phyloP scores from a whole-genome alignment of 1,140 invertebrate species.

The Drosophila carrolli region DNA sequence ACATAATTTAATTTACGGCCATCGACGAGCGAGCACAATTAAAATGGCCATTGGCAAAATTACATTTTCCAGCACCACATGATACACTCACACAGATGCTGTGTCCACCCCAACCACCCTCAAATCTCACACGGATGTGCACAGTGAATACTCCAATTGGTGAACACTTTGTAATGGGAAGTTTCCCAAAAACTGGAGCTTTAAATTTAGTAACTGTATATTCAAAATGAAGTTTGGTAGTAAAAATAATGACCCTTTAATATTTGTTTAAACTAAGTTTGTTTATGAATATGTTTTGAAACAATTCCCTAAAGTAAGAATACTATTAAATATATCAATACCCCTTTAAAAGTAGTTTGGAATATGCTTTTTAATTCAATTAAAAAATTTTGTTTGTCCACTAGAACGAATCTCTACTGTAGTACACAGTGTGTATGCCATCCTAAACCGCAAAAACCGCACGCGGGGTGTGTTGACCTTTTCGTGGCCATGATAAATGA shows the following conservation, averaged over 20 bases:
- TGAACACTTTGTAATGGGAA: background rate
- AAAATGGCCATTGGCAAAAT: constrained; percentile 68
- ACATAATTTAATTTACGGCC: constrained; percentile 67
- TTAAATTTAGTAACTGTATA: too few species aligned
- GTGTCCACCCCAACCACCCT: constrained; percentile 9
- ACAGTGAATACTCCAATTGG: background rate
- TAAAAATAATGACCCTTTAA: too few species aligned
- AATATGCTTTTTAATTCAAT: too few species aligned
- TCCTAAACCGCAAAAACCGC: constrained; percentile 33
- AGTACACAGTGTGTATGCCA: constrained; percentile 1
- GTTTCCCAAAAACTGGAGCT: too few species aligned
- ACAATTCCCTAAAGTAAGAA: too few species aligned
- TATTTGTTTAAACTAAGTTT: too few species aligned
- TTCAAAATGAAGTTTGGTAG: too few species aligned
- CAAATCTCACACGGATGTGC: constrained; percentile 5
- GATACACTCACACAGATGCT: background rate
- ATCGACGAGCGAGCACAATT: constrained; percentile 54
- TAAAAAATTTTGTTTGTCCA: too few species aligned
- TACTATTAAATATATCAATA: too few species aligned
- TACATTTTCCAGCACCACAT: constrained; percentile 45
- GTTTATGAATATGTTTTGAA: too few species aligned
- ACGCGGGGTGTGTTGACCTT: constrained; percentile 44
- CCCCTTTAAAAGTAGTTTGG: too few species aligned
- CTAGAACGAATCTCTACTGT: background rate
- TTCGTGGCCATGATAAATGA: constrained; percentile 70